Conservation (phyloP, 1,140 invertebrate species). For the Drosophila aff. region DNA sequence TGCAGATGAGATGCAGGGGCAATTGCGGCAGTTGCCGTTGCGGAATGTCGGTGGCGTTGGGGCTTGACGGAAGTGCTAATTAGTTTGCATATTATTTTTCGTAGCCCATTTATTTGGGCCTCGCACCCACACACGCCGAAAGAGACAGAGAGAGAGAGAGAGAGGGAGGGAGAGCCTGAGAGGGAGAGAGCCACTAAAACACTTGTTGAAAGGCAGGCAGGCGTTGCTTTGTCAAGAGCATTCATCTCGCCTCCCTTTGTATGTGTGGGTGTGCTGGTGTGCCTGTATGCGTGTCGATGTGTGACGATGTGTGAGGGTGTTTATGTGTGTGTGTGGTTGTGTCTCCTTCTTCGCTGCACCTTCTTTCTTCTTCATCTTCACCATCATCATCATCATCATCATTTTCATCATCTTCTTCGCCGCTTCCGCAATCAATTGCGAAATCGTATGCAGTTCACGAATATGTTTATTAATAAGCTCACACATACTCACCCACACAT, state of each 20-base stretch:
- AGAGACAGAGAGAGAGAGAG: neutral
- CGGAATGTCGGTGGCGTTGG: conserved; percentile 34
- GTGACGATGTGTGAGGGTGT: conserved; percentile 9
- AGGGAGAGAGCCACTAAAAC: conserved; percentile 21
- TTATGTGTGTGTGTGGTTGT: conserved; percentile 4
- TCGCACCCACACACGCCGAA: conserved; percentile 27
- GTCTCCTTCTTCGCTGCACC: conserved; percentile 56
- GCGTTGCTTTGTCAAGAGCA: conserved; percentile 58
- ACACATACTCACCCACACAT: conserved; percentile 83
- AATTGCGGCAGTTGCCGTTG: conserved; percentile 22
- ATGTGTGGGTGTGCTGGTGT: conserved; percentile 6
- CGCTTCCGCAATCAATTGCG: conserved; percentile 42
- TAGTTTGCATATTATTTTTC: conserved; percentile 71
- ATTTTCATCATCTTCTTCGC: conserved; percentile 6
- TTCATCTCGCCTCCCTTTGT: conserved; percentile 28
- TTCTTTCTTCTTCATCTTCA: conserved; percentile 29
- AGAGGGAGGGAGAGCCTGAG: neutral
- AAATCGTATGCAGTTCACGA: conserved; percentile 34
- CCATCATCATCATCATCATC: neutral
- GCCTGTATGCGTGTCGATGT: conserved; percentile 19
- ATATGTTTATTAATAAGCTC: conserved; percentile 77
- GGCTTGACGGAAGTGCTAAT: conserved; percentile 74
- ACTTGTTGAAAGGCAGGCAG: conserved; percentile 53
- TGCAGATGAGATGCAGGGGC: conserved; percentile 22
- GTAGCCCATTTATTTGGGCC: conserved; percentile 73